phyloP scores from a whole-genome alignment of 2,888 invertebrate species.

The Seira musarum region DNA sequence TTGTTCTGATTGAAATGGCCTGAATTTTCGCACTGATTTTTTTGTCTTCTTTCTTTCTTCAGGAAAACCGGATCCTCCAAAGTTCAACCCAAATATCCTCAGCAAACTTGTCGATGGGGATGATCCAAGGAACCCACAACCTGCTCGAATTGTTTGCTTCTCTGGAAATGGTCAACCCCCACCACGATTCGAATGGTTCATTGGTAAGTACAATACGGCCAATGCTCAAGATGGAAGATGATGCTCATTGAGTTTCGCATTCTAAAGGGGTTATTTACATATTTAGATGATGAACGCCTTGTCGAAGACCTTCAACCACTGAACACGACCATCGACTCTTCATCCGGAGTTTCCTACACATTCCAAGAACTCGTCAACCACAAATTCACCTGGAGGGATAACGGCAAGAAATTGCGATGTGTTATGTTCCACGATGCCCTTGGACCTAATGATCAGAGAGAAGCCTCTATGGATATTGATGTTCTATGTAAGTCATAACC shows the following conservation, averaged over 20 bases:
- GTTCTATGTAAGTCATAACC: constrained; percentile 63
- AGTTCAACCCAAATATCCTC: constrained; percentile 50
- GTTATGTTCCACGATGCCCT: constrained; percentile 64
- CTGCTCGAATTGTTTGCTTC: constrained; percentile 56
- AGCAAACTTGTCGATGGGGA: constrained; percentile 54
- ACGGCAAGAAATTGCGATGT: constrained; percentile 68
- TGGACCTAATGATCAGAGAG: constrained; percentile 56
- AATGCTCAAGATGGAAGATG: background rate
- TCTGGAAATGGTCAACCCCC: constrained; percentile 62
- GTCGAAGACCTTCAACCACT: constrained; percentile 59
- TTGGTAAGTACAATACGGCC: constrained; percentile 54
- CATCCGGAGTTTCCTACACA: constrained; percentile 45
- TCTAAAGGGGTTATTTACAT: background rate
- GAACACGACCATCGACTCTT: constrained; percentile 42
- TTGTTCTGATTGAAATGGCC: too few relatives aligned
- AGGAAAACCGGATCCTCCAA: constrained; percentile 67
- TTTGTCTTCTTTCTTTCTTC: too few relatives aligned
- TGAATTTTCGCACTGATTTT: too few relatives aligned
- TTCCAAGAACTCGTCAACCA: constrained; percentile 60
- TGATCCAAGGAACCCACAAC: constrained; percentile 31
- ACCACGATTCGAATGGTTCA: constrained; percentile 68
- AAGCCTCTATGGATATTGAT: constrained; percentile 51
- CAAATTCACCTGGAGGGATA: constrained; percentile 61
- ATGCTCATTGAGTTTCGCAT: background rate
- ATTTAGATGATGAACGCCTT: constrained; percentile 59